Conservation (phyloP, 2,113 vertebrate genomes). For the Micromys minutus region DNA sequence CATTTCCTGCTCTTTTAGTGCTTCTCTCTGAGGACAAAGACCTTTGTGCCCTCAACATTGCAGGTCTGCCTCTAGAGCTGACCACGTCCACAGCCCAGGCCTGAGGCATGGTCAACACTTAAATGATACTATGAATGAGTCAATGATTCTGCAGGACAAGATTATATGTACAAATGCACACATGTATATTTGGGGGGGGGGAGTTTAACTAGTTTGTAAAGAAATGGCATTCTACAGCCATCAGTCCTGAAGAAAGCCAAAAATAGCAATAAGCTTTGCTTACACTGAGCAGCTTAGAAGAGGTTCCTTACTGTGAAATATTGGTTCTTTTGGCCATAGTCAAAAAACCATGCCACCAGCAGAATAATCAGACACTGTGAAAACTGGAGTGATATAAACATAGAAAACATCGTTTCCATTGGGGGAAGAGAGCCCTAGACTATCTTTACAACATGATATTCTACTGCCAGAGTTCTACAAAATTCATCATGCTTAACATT, state of each 20-base stretch:
- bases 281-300: neutral
- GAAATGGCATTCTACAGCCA: neutral
- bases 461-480: constrained; percentile 8
- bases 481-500: neutral
- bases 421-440: neutral
- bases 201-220: constrained; percentile 12
- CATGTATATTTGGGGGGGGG: neutral
- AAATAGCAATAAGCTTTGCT: constrained; percentile 4
- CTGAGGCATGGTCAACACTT: neutral
- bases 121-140: neutral
- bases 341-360: neutral
- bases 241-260: neutral
- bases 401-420: neutral
- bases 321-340: neutral
- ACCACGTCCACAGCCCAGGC: neutral
- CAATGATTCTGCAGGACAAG: neutral
- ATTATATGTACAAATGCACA: neutral
- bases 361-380: constrained; percentile 11
- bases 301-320: neutral
- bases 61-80: neutral
- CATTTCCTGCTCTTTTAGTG: no score
- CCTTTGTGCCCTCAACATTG: no score
- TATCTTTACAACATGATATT: neutral
- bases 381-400: constrained; percentile 28
- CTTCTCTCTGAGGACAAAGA: no score